Evolutionary conservation across 2,888 invertebrate genomes (phyloP), one percentile per base, ranked within the genome.

Genomic region (Diarsia mendica): DNA sequence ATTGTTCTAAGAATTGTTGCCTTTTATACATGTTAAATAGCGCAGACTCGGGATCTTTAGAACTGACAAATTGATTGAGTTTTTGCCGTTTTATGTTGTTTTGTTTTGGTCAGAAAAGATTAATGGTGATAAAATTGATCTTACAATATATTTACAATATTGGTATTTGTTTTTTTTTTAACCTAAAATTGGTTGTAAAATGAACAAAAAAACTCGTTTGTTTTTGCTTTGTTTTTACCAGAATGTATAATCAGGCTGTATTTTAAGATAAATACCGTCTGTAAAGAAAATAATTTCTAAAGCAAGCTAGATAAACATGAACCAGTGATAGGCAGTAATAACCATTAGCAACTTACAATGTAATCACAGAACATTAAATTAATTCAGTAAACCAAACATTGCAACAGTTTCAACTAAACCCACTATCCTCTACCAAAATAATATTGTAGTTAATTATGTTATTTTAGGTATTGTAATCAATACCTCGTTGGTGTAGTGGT

Each of bases 1-100:
- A 83, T 75, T 73, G 72, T 72, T 79, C 76, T 85, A 67, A 85
- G 79, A 84, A 86, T 55, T 55, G 63, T 61, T 49, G 75, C 74
- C 49, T 71, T 79, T 78, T 71, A 73, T 68, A 55, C 23, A 66
- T 77, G 23, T 49, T 58, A 28, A 76, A 71, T 63, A 65, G 33
- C 20, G n/a, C n/a, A 71, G 75, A 67, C 39, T 53, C 18, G n/a
- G 0, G 53, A 69, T 23, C 15, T 49, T 13, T 72, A 76, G 67
- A 82, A 63, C 48, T 70, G 77, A 76, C 82, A 61, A 23, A 64
- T 67, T 39, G 23, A 67, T 61, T 60, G 0, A 28, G 23, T 53
- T 33, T 33, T 55, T n/a, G 6, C 3, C 13, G 18, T 44, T 3
- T 39, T 4, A 23, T 44, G 5, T 39, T 4, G n/a, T 48, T 71